These are phyloP conservation scores for Charadrius vociferus DNA, from an alignment of 2,113 vertebrate genomes.

Conservation along the genomic window DNA sequence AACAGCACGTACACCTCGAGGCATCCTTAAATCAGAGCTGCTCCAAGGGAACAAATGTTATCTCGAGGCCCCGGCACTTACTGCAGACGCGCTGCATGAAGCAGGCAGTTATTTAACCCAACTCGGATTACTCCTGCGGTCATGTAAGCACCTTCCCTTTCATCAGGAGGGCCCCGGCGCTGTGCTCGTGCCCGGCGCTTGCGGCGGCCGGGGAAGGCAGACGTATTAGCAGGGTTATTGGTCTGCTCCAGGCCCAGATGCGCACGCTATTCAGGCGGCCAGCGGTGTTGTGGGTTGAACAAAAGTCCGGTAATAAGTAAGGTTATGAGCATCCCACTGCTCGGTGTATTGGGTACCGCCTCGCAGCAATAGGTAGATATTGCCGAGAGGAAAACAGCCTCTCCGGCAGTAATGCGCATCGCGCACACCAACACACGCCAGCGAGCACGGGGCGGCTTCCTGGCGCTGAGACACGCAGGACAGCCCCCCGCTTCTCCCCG, in stretches of 20 bases:
- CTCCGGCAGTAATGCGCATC: not conserved
- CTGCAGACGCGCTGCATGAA: not conserved
- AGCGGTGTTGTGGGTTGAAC: not conserved
- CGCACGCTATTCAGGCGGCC: not conserved
- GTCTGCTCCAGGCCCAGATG: not conserved
- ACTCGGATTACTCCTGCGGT: not conserved
- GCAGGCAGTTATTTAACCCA: not conserved
- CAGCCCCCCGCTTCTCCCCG: accelerated
- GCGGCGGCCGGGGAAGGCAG: not conserved
- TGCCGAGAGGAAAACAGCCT: not conserved
- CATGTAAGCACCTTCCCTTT: slow-evolving; percentile 1
- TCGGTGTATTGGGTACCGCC: not conserved
- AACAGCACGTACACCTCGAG: not conserved
- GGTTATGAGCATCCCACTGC: slow-evolving; percentile 1
- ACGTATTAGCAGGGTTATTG: not conserved
- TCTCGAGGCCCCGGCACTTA: not conserved
- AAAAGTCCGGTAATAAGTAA: not conserved
- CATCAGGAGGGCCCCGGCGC: not conserved
- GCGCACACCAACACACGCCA: not conserved
- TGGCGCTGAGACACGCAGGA: accelerated
- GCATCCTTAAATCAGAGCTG: not conserved
- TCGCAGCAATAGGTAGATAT: not conserved
- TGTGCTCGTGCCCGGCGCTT: not conserved
- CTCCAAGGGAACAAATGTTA: not conserved
- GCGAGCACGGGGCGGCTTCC: accelerated